Evolutionary conservation across 2,113 vertebrate genomes (phyloP), one percentile per base, ranked within the genome.

Genomic region (Sminthopsis crassicaudata): DNA sequence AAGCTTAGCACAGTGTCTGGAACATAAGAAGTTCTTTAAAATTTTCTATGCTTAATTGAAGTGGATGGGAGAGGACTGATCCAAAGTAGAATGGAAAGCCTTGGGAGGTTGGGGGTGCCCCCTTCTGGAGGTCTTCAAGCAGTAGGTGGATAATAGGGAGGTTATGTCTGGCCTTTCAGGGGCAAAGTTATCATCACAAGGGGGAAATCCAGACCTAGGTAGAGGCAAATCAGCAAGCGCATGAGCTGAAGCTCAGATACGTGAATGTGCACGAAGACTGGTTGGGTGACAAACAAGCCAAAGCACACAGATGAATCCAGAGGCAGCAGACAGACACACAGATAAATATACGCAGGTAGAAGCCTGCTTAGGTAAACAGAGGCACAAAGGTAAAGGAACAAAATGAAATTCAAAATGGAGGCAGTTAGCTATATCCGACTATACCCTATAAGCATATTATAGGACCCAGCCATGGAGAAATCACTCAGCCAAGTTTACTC

Each of bases 361-460:
- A 0, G 30, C 46, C 0, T 9, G 0, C 0, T 0, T 8, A 76
- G 9, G 51, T 4, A 11, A 48, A 27, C 42, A 6, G 42, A 3
- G 0, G 22, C 54, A 46, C 46, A 0, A 24, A 89, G 42, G 55
- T 36, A 36, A 67, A 67, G 4, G 12, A 27, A 67, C 30, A 16
- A 27, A 67, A 14, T 14, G 57, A 36, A 14, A 36, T 36, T 3
- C 12, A 36, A 30, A 67, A 67, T 8, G 36, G 53, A 4, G 53
- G 25, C 0, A 24, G n/a, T 53, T 0, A 1, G 22, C 55, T 0
- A 30, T 22, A 10, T 2, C 0, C 25, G 30, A 90, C 91, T 8
- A 30, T 0, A 2, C 2, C 46, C 5, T 0, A 7, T 10, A 1
- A 5, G 2, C 8, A 76, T 10, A 42, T 11, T 11, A 6, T n/a